Evolutionary conservation across 2,113 vertebrate species (phyloP).

Genomic region (Bombycilla garrulus): DNA sequence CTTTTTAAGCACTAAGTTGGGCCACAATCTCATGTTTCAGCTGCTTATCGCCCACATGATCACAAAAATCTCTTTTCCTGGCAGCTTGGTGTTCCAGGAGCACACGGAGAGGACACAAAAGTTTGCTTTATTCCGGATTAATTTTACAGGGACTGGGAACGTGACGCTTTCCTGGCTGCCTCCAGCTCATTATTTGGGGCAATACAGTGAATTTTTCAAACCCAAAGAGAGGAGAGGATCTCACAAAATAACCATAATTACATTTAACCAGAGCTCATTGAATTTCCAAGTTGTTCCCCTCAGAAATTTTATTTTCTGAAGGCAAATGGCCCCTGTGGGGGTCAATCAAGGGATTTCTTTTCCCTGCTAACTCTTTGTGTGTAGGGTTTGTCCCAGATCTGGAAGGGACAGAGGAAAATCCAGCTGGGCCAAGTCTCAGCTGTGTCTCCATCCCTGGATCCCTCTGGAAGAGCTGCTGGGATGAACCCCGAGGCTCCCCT

Average conservation of each 20-base stretch:
- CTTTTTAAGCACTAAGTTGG: rapidly evolving
- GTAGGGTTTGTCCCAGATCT: not conserved
- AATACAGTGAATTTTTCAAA: not conserved
- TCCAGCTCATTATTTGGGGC: not conserved
- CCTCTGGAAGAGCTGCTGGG: not conserved
- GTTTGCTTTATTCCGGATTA: not conserved
- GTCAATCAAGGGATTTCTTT: not conserved
- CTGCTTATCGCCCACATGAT: conserved; percentile 2
- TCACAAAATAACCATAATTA: not conserved
- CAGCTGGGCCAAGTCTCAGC: not conserved
- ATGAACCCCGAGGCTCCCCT: not conserved
- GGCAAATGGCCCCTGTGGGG: not conserved
- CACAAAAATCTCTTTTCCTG: not conserved
- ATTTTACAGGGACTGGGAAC: not conserved
- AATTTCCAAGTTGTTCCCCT: conserved; percentile 21
- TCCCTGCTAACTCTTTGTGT: not conserved
- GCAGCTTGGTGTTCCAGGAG: not conserved
- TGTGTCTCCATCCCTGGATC: not conserved
- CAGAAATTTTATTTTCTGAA: conserved; percentile 27
- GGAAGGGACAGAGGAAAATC: not conserved
- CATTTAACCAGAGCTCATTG: conserved; percentile 5
- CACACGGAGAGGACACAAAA: not conserved
- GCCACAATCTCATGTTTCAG: not conserved
- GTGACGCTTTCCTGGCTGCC: not conserved
- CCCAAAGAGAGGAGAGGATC: not conserved